These are phyloP conservation scores for Diabrotica undecimpunctata DNA, from an alignment of 1,140 invertebrate species.

Conservation along the genomic window DNA sequence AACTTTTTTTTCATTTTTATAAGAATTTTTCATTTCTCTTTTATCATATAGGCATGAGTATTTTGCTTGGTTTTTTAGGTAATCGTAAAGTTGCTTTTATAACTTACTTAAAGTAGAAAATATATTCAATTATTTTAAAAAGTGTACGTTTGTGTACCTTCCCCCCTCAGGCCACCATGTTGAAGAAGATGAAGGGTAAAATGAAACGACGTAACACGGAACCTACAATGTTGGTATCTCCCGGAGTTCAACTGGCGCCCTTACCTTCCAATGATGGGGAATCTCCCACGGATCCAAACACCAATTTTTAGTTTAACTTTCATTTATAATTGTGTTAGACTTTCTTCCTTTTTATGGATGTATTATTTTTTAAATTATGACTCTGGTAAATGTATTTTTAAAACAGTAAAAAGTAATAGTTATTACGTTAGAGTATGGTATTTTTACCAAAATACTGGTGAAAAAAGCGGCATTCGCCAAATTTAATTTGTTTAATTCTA, in stretches of 20 bases:
- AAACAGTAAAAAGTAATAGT: constrained; percentile 41
- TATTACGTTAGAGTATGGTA: constrained; percentile 48
- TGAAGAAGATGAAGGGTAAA: constrained; percentile 90
- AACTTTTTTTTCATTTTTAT: constrained; percentile 21
- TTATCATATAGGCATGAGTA: constrained; percentile 25
- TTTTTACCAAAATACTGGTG: constrained; percentile 42
- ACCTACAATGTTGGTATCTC: constrained; percentile 78
- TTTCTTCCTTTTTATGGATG: neutral
- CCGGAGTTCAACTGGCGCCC: constrained; percentile 56
- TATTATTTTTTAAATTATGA: neutral
- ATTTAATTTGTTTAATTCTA: constrained; percentile 30
- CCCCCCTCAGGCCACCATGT: constrained; percentile 74
- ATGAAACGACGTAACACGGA: constrained; percentile 92
- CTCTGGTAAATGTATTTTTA: neutral
- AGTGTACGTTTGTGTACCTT: constrained; percentile 12
- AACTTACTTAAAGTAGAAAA: constrained; percentile 24
- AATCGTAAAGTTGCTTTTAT: constrained; percentile 21
- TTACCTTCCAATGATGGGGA: constrained; percentile 49
- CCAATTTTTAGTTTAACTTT: constrained; percentile 40
- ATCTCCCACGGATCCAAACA: constrained; percentile 46
- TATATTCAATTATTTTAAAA: neutral
- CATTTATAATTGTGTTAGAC: neutral
- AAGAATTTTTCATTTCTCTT: constrained; percentile 20
- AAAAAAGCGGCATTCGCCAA: constrained; percentile 21
- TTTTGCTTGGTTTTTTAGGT: constrained; percentile 28